Percentiles rank a stretch among this genome's conserved stretches.
Evolutionary conservation across 92 coral and sea anemone species (phyloP).

Genomic region (Siderastrea radians): DNA sequence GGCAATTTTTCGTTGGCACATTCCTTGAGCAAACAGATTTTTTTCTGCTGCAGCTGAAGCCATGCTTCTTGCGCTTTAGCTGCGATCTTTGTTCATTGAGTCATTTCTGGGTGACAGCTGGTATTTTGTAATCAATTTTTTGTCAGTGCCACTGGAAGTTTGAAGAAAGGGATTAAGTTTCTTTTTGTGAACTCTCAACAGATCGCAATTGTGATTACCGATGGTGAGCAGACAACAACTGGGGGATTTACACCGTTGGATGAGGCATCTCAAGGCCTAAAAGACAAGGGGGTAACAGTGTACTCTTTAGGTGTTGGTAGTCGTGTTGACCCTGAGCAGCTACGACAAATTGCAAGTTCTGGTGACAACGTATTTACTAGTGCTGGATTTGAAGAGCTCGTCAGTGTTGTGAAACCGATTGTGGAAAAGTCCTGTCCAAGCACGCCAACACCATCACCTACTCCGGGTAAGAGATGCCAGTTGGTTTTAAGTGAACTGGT

Average conservation of each 20-base stretch:
- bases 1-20: too few relatives aligned
- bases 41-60: too few relatives aligned
- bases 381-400: conserved; percentile 11
- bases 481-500: background rate
- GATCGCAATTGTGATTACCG: conserved; percentile 67
- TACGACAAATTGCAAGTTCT: background rate
- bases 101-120: too few relatives aligned
- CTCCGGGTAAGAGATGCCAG: background rate
- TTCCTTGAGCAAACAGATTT: too few relatives aligned
- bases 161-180: background rate
- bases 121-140: too few relatives aligned
- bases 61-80: too few relatives aligned
- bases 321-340: background rate
- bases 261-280: conserved; percentile 60
- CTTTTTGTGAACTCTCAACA: background rate
- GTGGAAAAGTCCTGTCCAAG: conserved; percentile 4
- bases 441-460: background rate
- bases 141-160: too few relatives aligned
- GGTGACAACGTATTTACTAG: background rate
- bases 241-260: conserved; percentile 39
- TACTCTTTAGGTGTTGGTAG: background rate
- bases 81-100: too few relatives aligned
- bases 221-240: conserved; percentile 62
- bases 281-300: conserved; percentile 12
- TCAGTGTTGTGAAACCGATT: conserved; percentile 13